Percentiles rank a stretch among this genome's conserved stretches.
Evolutionary conservation across 2,797 vertebrate genomes (phyloP).

Genomic region (Picus viridis): DNA sequence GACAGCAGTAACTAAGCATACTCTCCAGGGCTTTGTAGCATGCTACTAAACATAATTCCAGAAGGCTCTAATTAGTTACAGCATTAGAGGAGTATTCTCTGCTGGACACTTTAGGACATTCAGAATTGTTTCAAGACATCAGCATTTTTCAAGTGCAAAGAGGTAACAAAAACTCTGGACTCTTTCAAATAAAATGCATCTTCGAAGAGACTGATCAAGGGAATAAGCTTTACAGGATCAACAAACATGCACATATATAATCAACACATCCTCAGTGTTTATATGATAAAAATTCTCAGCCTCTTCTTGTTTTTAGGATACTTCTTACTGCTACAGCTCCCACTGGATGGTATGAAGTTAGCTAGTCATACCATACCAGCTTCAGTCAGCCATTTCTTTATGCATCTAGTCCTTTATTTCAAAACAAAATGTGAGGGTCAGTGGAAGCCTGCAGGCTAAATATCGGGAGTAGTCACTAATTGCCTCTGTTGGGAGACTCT

Average conservation of each 20-base stretch:
- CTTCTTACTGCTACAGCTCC: not conserved
- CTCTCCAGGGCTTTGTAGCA: slow-evolving; percentile 34
- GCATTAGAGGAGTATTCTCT: slow-evolving; percentile 26
- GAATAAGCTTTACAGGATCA: not conserved
- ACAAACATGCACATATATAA: not conserved
- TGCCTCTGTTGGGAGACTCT: not conserved
- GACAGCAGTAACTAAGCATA: slow-evolving; percentile 46
- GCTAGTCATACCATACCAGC: not conserved
- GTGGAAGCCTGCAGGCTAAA: not conserved
- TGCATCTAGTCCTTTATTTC: not conserved
- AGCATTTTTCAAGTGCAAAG: not conserved
- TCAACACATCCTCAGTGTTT: not conserved
- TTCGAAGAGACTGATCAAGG: not conserved
- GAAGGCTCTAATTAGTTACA: slow-evolving; percentile 39
- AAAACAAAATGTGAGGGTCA: not conserved
- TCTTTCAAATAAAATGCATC: not conserved
- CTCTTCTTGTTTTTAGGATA: not conserved
- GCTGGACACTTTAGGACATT: not conserved
- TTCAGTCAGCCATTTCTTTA: not conserved
- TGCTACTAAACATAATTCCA: slow-evolving; percentile 45
- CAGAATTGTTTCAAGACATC: slow-evolving; percentile 1
- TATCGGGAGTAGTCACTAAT: not conserved
- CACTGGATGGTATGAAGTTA: not conserved
- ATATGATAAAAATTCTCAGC: not conserved
- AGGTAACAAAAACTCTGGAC: not conserved